phyloP scores from a whole-genome alignment of 37 sponge, comb jelly and placozoan genomes.

The Bolinopsis microptera region DNA sequence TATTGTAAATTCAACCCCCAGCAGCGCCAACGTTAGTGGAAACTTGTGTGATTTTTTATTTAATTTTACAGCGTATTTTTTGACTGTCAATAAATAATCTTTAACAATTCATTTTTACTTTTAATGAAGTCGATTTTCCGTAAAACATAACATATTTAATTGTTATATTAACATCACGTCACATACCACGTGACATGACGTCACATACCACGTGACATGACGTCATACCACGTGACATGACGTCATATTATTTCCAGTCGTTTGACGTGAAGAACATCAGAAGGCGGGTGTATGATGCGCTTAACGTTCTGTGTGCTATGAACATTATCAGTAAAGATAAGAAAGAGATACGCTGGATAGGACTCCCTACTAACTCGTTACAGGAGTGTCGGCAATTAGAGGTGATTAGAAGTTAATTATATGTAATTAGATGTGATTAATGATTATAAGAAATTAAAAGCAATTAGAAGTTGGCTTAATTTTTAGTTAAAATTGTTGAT shows the following conservation, averaged over 20 bases:
- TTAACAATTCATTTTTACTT: no score
- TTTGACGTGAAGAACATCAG: constrained; percentile 95
- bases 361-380: constrained; percentile 91
- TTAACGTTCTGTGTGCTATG: constrained; percentile 98
- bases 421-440: neutral
- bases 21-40: neutral
- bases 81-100: no score
- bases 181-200: no score
- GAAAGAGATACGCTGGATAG: constrained; percentile 95
- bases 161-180: no score
- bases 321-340: constrained; percentile 96
- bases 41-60: neutral
- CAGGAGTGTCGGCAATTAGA: constrained; percentile 91
- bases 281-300: constrained; percentile 92
- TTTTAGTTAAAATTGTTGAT: no score
- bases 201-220: no score
- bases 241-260: constrained; percentile 68
- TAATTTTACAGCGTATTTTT: no score
- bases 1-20: constrained; percentile 1
- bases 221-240: no score
- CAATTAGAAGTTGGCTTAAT: neutral
- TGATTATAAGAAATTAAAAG: neutral
- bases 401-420: constrained; percentile 73
- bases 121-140: no score
- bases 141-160: no score